Conservation (phyloP, 1,140 invertebrate species). For the Drosophila saltans region DNA sequence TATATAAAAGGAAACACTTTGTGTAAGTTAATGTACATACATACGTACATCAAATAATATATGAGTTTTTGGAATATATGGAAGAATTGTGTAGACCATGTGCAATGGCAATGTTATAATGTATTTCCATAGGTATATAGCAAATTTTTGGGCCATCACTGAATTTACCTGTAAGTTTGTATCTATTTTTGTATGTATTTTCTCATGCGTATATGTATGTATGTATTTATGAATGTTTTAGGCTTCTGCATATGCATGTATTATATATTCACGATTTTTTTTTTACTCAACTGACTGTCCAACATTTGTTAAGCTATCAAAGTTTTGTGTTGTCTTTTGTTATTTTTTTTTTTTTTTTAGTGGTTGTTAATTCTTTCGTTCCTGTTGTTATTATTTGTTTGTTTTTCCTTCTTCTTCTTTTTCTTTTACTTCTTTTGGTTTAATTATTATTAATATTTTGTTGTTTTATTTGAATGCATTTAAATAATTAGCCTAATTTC, state of each 20-base stretch:
- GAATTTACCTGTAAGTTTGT: too few species aligned
- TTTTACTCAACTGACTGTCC: background rate
- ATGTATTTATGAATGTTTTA: constrained; percentile 16
- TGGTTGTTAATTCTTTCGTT: background rate
- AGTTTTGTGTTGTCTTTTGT: background rate
- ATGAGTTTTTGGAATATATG: too few species aligned
- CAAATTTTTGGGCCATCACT: too few species aligned
- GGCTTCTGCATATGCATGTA: background rate
- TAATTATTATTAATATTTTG: background rate
- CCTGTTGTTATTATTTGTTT: background rate
- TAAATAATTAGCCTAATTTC: constrained; percentile 19
- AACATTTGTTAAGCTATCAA: background rate
- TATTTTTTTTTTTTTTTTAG: background rate
- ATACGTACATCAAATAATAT: too few species aligned
- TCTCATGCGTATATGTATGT: constrained; percentile 6
- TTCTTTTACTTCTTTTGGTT: background rate
- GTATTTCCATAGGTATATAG: too few species aligned
- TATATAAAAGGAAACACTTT: too few species aligned
- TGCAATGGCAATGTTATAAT: too few species aligned
- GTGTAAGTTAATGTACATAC: too few species aligned
- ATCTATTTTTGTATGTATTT: background rate
- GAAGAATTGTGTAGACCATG: too few species aligned
- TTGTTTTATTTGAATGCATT: constrained; percentile 16
- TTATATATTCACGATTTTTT: constrained; percentile 9
- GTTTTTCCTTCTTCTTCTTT: background rate